Conservation (phyloP, 2,113 vertebrate genomes). For the Xerus inauris region DNA sequence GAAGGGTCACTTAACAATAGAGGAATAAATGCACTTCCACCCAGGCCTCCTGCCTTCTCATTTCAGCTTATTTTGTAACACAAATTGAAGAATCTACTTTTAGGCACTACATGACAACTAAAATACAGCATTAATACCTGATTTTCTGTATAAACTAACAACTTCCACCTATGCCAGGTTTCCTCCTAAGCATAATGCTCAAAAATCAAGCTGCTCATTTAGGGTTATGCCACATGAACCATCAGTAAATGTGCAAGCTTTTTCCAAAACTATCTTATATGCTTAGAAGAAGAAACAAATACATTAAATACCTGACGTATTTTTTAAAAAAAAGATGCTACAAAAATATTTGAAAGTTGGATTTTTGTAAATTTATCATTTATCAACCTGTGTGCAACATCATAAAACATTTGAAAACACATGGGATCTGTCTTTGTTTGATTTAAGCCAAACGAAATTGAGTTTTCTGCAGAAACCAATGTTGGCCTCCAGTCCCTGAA, state of each 20-base stretch:
- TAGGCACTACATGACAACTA: not conserved
- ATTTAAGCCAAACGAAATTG: not conserved
- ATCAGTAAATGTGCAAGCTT: not conserved
- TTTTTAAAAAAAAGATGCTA: not conserved
- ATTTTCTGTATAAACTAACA: not conserved
- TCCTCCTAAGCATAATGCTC: not conserved
- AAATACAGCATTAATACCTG: not conserved
- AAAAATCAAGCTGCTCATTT: not conserved
- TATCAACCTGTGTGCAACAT: not conserved
- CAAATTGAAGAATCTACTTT: not conserved
- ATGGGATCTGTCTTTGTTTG: not conserved
- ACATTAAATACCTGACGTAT: not conserved
- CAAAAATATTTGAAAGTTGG: not conserved
- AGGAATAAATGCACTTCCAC: not conserved
- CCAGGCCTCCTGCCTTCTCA: not conserved
- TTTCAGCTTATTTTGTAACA: not conserved
- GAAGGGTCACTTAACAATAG: not conserved
- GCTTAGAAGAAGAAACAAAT: constrained; percentile 13
- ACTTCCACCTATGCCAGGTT: not conserved
- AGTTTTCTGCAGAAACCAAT: not conserved
- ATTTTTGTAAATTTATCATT: not conserved
- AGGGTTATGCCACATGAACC: not conserved
- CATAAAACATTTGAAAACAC: constrained; percentile 26
- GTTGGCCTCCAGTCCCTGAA: not conserved
- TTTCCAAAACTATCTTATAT: not conserved